Base-by-base conservation (phyloP, 2,888 invertebrate species). In the Elegia similella region DNA sequence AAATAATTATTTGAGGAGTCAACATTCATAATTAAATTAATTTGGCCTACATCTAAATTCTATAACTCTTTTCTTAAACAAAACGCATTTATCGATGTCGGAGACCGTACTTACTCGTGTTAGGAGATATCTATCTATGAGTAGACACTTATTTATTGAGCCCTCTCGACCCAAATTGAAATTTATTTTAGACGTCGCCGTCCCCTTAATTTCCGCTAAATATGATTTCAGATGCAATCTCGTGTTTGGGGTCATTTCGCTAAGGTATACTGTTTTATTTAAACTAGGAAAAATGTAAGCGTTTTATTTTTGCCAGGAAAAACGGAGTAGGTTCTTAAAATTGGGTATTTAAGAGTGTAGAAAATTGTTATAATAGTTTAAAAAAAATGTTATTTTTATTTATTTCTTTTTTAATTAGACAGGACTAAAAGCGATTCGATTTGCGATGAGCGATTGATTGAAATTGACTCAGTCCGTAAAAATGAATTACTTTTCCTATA, bases 201-300 rank as follows among this genome's bases (percentile, higher is more conserved):
- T 72, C 73, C 81, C 80, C 81, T 86, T 88, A 86, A 88, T 86
- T 88, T 88, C 83, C 86, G 82, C 80, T 80, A 80, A 86, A 84
- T 84, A 84, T 84, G 83, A 86, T 88, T 86, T 80, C 69, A 80
- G 82, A 88, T 85, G 81, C 82, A 85, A 87, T 88, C 84, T 83
- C 78, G 76, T 76, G 73, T 76, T 76, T 75, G 78, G 78, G 79
- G 82, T 84, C 81, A 81, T 81, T 81, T 82, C 71, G 63, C 59
- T 63, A 70, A 75, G 75, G 65, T 73, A 68, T 66, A 34, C 29
- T 56, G 42, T 29, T 48, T 52, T 47, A 47, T 47, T 47, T 29
- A 47, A 17, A 47, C 13, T 13, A 47, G 15, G 43, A 47, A 47
- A 47, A 47, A 23, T 38, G 12, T n/a, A 2, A 12, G 38, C 38